Conservation (phyloP, 2,113 vertebrate species). For the Trochalopteron elliotii region DNA sequence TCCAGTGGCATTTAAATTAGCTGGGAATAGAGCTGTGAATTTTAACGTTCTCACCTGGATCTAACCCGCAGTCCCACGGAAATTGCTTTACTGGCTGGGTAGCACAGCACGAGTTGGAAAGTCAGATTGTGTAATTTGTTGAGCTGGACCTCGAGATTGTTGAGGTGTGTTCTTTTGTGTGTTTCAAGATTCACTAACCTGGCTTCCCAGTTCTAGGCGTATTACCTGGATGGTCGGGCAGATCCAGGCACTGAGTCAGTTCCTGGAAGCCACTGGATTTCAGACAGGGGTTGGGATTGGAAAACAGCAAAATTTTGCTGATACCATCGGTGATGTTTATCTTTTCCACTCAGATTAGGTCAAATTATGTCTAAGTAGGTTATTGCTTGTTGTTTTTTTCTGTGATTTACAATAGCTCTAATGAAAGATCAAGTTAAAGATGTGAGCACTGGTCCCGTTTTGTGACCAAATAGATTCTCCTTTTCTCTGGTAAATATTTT, state of each 20-base stretch:
- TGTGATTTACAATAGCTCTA: background rate
- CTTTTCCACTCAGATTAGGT: background rate
- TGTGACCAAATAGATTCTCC: background rate
- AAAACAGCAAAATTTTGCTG: background rate
- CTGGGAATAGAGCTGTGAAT: background rate
- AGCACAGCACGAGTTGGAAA: background rate
- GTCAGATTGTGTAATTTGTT: background rate
- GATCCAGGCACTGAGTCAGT: background rate
- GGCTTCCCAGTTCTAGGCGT: background rate
- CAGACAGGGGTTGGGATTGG: background rate
- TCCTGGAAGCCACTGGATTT: background rate
- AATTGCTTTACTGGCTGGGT: background rate
- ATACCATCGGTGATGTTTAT: rapidly evolving
- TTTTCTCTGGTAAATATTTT: background rate
- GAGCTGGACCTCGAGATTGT: background rate
- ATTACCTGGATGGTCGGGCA: background rate
- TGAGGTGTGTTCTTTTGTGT: background rate
- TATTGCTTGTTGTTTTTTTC: background rate
- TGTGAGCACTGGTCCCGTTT: background rate
- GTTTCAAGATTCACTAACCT: background rate
- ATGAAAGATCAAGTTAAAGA: background rate
- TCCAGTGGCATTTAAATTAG: background rate
- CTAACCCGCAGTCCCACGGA: background rate
- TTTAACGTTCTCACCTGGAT: background rate
- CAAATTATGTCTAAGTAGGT: background rate